phyloP scores from a whole-genome alignment of 2,797 vertebrate genomes.

The Anabas testudineus region DNA sequence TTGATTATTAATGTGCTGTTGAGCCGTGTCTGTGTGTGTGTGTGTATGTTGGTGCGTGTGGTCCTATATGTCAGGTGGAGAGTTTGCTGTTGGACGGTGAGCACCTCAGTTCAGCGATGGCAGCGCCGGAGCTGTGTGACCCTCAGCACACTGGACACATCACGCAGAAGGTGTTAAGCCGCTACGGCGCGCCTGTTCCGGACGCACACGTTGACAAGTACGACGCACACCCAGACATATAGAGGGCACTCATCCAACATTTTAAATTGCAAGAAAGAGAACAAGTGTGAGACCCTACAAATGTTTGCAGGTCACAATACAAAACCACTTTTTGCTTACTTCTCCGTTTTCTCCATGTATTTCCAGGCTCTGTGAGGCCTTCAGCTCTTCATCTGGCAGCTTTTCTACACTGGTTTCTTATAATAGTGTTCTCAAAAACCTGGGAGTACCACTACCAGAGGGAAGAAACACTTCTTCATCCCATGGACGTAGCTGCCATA shows the following conservation, averaged over 20 bases:
- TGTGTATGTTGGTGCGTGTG: not conserved
- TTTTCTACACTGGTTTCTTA: slow-evolving; percentile 69
- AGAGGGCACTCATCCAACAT: not conserved
- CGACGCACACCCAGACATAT: slow-evolving; percentile 36
- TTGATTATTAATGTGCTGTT: slow-evolving; percentile 43
- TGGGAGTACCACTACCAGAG: slow-evolving; percentile 67
- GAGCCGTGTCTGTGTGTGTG: slow-evolving; percentile 14
- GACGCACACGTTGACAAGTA: slow-evolving; percentile 73
- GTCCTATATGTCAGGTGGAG: slow-evolving; percentile 56
- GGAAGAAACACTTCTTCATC: not conserved
- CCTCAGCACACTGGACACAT: slow-evolving; percentile 45
- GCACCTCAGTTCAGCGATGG: slow-evolving; percentile 60
- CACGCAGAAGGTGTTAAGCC: slow-evolving; percentile 58
- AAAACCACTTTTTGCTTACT: not conserved
- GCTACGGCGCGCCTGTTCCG: slow-evolving; percentile 64
- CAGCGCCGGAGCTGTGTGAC: slow-evolving; percentile 66
- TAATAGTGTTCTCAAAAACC: slow-evolving; percentile 71
- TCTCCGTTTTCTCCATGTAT: not conserved
- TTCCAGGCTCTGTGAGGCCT: slow-evolving; percentile 75
- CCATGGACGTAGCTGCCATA: slow-evolving; percentile 9
- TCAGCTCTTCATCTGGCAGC: slow-evolving; percentile 13
- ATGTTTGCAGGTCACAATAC: not conserved
- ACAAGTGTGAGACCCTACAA: not conserved
- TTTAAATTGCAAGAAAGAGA: no score
- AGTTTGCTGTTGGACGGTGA: slow-evolving; percentile 58